Evolutionary conservation across 2,113 vertebrate species (phyloP).

Genomic region (Anarhynchus alexandrinus): DNA sequence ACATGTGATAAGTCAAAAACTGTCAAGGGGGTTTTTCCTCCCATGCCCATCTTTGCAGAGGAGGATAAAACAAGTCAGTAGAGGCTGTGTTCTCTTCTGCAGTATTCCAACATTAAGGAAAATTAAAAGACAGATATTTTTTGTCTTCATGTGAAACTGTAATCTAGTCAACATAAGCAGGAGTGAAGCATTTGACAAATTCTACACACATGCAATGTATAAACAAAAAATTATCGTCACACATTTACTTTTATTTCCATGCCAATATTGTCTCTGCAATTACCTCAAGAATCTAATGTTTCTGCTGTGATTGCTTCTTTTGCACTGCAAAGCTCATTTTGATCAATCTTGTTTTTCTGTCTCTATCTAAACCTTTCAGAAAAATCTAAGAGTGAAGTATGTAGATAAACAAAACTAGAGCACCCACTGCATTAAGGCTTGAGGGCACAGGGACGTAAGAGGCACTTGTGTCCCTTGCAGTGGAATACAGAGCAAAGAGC

Average conservation of each 20-base stretch:
- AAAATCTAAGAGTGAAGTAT: not conserved
- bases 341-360: not conserved
- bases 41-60: not conserved
- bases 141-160: not conserved
- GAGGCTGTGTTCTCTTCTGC: not conserved
- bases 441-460: not conserved
- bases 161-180: not conserved
- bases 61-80: not conserved
- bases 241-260: not conserved
- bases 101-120: not conserved
- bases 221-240: not conserved
- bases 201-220: not conserved
- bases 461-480: not conserved
- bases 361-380: conserved; percentile 8
- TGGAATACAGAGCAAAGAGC: not conserved
- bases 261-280: not conserved
- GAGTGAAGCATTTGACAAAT: not conserved
- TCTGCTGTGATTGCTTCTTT: not conserved
- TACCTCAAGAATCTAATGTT: not conserved
- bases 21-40: not conserved
- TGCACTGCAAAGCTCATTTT: not conserved
- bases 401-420: not conserved
- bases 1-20: not conserved
- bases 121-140: not conserved
- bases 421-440: not conserved